These are phyloP conservation scores for Watersipora subatra DNA, from an alignment of 1,140 invertebrate species.

Conservation along the genomic window DNA sequence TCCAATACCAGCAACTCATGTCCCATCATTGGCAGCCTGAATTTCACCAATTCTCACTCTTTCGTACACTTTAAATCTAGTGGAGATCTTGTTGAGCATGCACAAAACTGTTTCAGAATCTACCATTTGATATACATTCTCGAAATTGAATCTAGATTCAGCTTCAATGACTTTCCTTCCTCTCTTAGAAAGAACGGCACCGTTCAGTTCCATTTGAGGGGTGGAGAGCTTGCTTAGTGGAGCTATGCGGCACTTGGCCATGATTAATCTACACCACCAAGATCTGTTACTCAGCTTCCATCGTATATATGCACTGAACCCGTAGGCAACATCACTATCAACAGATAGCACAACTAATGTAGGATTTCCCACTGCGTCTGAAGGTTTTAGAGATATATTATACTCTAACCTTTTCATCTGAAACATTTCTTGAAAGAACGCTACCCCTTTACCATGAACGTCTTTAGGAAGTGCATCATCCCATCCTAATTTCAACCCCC, in stretches of 20 bases:
- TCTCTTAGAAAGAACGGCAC: constrained; percentile 3
- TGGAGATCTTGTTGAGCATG: constrained; percentile 2
- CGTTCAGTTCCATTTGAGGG: constrained; percentile 1
- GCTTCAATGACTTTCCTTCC: background rate
- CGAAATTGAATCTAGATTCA: background rate
- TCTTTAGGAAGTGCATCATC: too few species aligned
- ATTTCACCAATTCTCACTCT: constrained; percentile 3
- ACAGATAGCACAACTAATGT: background rate
- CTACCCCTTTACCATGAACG: too few species aligned
- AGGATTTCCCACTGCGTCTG: background rate
- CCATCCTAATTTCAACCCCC: too few species aligned
- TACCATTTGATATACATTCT: constrained; percentile 1
- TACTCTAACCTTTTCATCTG: too few species aligned
- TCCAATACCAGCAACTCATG: constrained; percentile 1
- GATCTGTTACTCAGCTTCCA: background rate
- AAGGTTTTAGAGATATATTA: background rate
- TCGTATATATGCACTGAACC: constrained; percentile 2
- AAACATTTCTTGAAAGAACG: too few species aligned
- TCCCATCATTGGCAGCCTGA: constrained; percentile 3
- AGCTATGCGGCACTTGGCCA: constrained; percentile 1
- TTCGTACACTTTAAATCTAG: constrained; percentile 4
- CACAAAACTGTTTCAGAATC: constrained; percentile 5
- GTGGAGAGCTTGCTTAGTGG: background rate
- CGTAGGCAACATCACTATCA: constrained; percentile 5
- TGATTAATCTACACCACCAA: background rate